A percentile compares a stretch with the other conserved stretches of the same genome.
Conservation (phyloP, 2,888 invertebrate species). For the Melinaea marsaeus region DNA sequence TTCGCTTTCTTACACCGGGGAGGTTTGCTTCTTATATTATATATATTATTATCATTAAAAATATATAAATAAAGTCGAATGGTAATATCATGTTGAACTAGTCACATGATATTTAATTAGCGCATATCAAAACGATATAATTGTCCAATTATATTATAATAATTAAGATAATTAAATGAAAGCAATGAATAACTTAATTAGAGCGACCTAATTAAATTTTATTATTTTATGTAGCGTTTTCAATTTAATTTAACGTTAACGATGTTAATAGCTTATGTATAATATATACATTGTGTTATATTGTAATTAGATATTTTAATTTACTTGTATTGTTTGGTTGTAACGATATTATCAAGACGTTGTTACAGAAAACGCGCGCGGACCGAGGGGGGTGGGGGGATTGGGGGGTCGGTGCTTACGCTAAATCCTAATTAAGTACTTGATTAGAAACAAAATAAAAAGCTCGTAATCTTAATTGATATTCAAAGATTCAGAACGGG, state of each 20-base stretch:
- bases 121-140: constrained; percentile 1
- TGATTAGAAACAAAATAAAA: constrained; percentile 69
- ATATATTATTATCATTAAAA: too few species aligned
- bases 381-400: constrained; percentile 23
- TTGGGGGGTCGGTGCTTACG: constrained; percentile 39
- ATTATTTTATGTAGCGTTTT: neutral
- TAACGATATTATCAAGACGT: constrained; percentile 15
- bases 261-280: neutral
- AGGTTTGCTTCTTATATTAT: constrained; percentile 9
- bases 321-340: constrained; percentile 7
- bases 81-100: neutral
- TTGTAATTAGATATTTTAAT: constrained; percentile 11
- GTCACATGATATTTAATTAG: constrained; percentile 1
- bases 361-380: constrained; percentile 26
- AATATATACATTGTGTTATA: neutral
- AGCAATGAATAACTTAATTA: constrained; percentile 4
- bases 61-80: too few species aligned
- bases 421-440: constrained; percentile 70
- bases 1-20: constrained; percentile 48
- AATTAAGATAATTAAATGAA: constrained; percentile 3
- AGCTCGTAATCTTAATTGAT: constrained; percentile 70
- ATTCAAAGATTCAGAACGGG: constrained; percentile 62
- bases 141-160: constrained; percentile 1
- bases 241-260: neutral
- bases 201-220: constrained; percentile 19